These are phyloP conservation scores for Epinephelus lanceolatus DNA, from an alignment of 2,113 vertebrate species.

Conservation along the genomic window DNA sequence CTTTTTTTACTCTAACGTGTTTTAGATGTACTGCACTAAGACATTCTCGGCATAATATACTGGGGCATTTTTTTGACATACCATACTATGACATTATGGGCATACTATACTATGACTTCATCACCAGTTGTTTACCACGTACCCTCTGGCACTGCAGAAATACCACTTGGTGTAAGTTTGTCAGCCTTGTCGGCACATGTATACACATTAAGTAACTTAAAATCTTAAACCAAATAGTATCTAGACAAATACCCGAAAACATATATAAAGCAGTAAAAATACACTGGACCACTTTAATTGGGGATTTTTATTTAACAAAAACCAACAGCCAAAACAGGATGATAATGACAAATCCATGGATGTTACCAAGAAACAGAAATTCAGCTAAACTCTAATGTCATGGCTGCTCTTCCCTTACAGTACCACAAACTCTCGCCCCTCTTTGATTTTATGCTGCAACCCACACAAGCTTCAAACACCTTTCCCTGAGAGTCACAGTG, in stretches of 20 bases:
- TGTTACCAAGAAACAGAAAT: conserved; percentile 21
- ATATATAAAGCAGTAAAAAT: not conserved
- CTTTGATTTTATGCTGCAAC: conserved; percentile 3
- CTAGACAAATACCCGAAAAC: not conserved
- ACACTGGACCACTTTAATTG: conserved; percentile 26
- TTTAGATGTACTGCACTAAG: no score
- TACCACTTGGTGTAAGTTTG: not conserved
- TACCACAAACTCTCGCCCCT: not conserved
- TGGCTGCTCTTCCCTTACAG: conserved; percentile 22
- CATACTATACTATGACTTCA: no score
- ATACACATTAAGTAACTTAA: not conserved
- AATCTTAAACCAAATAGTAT: not conserved
- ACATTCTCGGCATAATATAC: no score
- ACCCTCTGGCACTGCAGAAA: not conserved
- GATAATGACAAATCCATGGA: conserved; percentile 15
- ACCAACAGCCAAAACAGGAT: conserved; percentile 45
- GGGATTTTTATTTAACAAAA: conserved; percentile 72
- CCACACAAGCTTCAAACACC: conserved; percentile 8
- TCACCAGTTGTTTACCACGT: not conserved
- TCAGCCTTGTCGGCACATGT: not conserved
- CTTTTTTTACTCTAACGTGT: no score
- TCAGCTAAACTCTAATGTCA: not conserved
- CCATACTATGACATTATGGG: no score
- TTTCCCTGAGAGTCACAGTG: conserved; percentile 58
- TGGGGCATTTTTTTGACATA: no score